These are phyloP conservation scores for Sisyra terminalis DNA, from an alignment of 2,888 invertebrate genomes.

Conservation along the genomic window DNA sequence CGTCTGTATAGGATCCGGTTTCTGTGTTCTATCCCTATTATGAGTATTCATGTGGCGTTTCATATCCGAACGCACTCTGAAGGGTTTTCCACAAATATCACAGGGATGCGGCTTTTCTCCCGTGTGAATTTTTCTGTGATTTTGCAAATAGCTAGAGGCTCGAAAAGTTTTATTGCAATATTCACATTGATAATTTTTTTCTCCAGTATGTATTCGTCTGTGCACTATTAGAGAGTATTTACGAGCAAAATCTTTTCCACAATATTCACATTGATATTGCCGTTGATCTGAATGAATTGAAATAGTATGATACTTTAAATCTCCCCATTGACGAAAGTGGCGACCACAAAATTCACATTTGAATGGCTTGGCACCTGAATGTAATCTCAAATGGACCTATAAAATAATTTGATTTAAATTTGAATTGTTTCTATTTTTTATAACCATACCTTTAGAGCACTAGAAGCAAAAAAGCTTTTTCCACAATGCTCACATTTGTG, in stretches of 20 bases:
- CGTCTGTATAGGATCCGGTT: too few species aligned
- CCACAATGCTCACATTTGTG: constrained; percentile 66
- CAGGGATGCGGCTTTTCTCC: constrained; percentile 71
- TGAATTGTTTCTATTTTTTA: background rate
- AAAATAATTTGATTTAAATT: constrained; percentile 8
- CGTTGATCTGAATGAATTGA: constrained; percentile 70
- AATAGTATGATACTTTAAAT: constrained; percentile 70
- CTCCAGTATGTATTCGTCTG: constrained; percentile 72
- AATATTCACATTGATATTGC: constrained; percentile 76
- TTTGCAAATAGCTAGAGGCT: constrained; percentile 70
- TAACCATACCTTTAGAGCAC: constrained; percentile 52
- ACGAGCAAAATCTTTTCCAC: constrained; percentile 74
- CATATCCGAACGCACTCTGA: constrained; percentile 70
- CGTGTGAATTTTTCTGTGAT: constrained; percentile 72
- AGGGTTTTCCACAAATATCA: constrained; percentile 59
- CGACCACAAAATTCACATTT: constrained; percentile 64
- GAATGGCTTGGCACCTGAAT: constrained; percentile 74
- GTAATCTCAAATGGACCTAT: constrained; percentile 60
- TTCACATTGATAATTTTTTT: constrained; percentile 74
- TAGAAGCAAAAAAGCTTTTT: constrained; percentile 67
- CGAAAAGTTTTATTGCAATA: constrained; percentile 70
- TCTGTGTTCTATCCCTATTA: constrained; percentile 20
- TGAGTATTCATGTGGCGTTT: constrained; percentile 66
- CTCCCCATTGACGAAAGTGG: constrained; percentile 76
- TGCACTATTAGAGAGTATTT: constrained; percentile 78